phyloP scores from a whole-genome alignment of 1,140 invertebrate species.

The Probaryconus sp. region DNA sequence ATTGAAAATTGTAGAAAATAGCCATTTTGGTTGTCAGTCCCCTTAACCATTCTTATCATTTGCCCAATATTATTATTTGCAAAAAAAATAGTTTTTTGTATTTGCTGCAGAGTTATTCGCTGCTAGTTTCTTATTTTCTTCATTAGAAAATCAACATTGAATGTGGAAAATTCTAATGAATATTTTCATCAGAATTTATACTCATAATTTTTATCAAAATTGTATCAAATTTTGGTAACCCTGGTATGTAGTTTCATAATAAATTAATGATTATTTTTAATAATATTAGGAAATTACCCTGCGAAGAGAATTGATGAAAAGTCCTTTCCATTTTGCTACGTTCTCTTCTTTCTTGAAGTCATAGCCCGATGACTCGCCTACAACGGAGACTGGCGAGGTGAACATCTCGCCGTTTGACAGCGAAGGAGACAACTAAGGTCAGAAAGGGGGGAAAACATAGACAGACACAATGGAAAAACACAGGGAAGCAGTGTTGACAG shows the following conservation, averaged over 20 bases:
- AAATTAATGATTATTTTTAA: not conserved
- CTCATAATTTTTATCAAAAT: no score
- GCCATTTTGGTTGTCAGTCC: no score
- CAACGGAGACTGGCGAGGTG: constrained; percentile 78
- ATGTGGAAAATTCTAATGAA: no score
- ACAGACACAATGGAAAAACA: constrained; percentile 34
- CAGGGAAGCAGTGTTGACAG: constrained; percentile 23
- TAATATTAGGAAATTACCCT: constrained; percentile 80
- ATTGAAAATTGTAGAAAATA: no score
- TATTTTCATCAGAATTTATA: no score
- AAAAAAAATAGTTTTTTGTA: no score
- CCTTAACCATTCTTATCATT: no score
- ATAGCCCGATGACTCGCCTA: constrained; percentile 84
- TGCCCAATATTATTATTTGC: no score
- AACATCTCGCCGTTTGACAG: constrained; percentile 77
- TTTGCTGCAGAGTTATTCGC: no score
- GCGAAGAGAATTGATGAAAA: constrained; percentile 88
- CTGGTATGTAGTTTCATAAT: not conserved
- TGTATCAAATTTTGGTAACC: no score
- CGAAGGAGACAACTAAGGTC: constrained; percentile 47
- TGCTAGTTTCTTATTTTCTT: no score
- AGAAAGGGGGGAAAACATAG: constrained; percentile 59
- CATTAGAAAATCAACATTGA: no score
- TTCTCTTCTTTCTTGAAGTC: constrained; percentile 94
- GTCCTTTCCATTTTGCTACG: constrained; percentile 91